phyloP scores from a whole-genome alignment of 92 coral and sea anemone species.

The Pocillopora grandis region DNA sequence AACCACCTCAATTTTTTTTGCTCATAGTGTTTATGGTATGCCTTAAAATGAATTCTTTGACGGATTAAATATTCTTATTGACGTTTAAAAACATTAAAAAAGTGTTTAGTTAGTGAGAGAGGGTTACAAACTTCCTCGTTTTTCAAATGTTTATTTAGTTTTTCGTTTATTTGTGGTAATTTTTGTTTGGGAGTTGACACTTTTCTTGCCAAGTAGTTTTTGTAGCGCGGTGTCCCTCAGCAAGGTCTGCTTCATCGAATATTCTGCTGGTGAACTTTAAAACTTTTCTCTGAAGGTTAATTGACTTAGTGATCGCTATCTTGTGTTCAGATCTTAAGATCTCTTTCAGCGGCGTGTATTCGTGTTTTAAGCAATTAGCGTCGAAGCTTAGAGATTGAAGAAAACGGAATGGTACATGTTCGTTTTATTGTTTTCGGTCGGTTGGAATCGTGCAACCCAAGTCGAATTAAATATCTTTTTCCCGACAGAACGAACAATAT shows the following conservation, averaged over 20 bases:
- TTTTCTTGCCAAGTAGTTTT: neutral
- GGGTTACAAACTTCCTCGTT: neutral
- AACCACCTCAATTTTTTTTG: too few species aligned
- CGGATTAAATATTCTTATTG: neutral
- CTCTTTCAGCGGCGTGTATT: conserved; percentile 18
- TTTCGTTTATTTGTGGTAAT: neutral
- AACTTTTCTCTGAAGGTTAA: neutral
- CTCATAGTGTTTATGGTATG: neutral
- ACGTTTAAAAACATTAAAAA: neutral
- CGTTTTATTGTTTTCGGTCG: neutral
- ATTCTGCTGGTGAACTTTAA: neutral
- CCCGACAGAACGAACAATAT: too few species aligned
- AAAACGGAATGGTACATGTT: neutral
- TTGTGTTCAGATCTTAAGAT: conserved; percentile 9
- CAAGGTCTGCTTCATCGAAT: neutral
- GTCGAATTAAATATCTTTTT: neutral
- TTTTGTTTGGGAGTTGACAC: neutral
- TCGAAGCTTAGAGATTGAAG: neutral
- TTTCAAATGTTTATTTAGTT: neutral
- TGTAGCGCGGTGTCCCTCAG: neutral
- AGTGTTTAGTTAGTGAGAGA: neutral
- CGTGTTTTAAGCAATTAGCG: neutral
- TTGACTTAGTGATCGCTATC: conserved; percentile 12
- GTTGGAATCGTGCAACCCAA: neutral
- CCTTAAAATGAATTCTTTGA: neutral